Conservation (phyloP, 2,888 invertebrate genomes). For the Mechanitis messenoides region DNA sequence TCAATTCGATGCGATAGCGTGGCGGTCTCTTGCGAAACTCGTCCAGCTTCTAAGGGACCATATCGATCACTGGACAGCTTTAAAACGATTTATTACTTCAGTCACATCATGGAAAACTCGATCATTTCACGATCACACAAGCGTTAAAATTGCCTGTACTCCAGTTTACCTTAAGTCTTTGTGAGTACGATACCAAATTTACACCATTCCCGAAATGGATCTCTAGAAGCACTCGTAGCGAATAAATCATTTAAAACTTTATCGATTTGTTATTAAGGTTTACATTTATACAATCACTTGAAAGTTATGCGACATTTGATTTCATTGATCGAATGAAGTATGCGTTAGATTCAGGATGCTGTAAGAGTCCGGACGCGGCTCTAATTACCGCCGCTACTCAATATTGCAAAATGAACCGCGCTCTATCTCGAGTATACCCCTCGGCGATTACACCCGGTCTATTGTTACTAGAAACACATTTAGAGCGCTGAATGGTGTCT, state of each 20-base stretch:
- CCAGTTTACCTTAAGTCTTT: conserved; percentile 38
- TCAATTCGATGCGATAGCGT: conserved; percentile 71
- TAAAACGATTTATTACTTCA: conserved; percentile 29
- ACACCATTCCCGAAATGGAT: conserved; percentile 40
- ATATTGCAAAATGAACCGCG: conserved; percentile 69
- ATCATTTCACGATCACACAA: conserved; percentile 21
- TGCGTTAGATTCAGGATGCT: conserved; percentile 72
- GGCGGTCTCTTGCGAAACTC: conserved; percentile 68
- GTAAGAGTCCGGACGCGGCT: conserved; percentile 63
- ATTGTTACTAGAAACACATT: conserved; percentile 65
- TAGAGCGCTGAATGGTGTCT: conserved; percentile 51
- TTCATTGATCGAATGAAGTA: conserved; percentile 31
- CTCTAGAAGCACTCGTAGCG: conserved; percentile 32
- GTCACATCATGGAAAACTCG: conserved; percentile 22
- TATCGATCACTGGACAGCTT: conserved; percentile 39
- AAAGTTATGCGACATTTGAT: conserved; percentile 25
- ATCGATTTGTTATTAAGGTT: conserved; percentile 25
- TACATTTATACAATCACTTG: conserved; percentile 17
- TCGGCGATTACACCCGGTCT: conserved; percentile 55
- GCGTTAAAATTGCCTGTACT: conserved; percentile 34
- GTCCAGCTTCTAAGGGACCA: conserved; percentile 64
- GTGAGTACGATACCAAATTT: conserved; percentile 27
- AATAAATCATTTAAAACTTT: conserved; percentile 31
- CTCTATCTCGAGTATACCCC: conserved; percentile 58
- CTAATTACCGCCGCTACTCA: conserved; percentile 71